Evolutionary conservation across 2,113 vertebrate species (phyloP), one percentile per base, ranked within the genome.

Genomic region (Rana temporaria): DNA sequence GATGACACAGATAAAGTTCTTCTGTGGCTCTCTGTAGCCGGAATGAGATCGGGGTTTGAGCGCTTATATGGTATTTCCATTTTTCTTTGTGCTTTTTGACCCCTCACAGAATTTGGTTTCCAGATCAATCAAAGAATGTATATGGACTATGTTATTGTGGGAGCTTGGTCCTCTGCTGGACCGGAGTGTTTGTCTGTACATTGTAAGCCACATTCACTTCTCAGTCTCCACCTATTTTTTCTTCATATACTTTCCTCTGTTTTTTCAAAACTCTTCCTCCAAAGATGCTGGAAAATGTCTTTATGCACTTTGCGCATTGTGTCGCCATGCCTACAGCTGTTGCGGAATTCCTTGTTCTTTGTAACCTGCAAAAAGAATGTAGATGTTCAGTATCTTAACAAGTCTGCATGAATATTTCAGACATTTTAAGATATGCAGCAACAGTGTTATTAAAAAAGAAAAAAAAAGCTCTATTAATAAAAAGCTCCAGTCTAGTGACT

Each of bases 341-440:
- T 97, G 95, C 62, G 95, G 94, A 81, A 94, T 85, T 52, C 93
- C 94, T 87, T 98, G 96, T 18, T 97, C 96, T 90, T 95, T 96
- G 88, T 95, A 97, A 81, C 96, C 97, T 98, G 91, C 81, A 24
- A 65, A 57, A 19, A 78, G 65, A 77, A 65, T 32, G 32, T 20
- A 72, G 16, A 55, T 15, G 17, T 15, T 30, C 3, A 30, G 26
- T 30, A 30, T n/a, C 1, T 30, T 38, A 38, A 38, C 34, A 38
- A 38, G 34, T 38, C 34, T 38, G 34, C 34, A 38, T 38, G 34
- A 38, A 38, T 6, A 38, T 38, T 8, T 8, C 34, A 6, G 34
- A 8, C 34, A 38, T 38, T 5, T 38, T 5, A 38, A 3, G 6
- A 34, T 34, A 34, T 34, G 6, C 32, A 34, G 32, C 32, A 34